These are phyloP conservation scores for Ormyrus thymus DNA, from an alignment of 2,888 invertebrate genomes.

Conservation along the genomic window DNA sequence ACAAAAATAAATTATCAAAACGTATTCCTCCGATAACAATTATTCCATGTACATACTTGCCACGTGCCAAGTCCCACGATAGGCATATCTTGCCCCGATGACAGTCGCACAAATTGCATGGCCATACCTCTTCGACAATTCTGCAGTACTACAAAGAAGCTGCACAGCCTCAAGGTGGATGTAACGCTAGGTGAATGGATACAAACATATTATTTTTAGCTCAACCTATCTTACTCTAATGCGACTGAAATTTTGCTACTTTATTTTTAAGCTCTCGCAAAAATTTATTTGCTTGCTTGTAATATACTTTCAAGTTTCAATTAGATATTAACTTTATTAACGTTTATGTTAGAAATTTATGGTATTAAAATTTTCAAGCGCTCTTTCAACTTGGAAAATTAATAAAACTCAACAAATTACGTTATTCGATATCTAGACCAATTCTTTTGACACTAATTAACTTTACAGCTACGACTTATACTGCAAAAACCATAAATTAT, in stretches of 20 bases:
- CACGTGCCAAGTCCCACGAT: conserved; percentile 82
- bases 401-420: neutral
- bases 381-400: conserved; percentile 6
- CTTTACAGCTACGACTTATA: neutral
- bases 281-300: conserved; percentile 27
- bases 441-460: neutral
- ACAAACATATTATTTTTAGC: conserved; percentile 56
- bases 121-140: conserved; percentile 47
- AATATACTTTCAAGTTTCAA: too few species aligned
- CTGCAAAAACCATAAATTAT: neutral
- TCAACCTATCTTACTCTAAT: conserved; percentile 49
- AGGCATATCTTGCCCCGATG: conserved; percentile 80
- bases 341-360: neutral
- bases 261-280: conserved; percentile 54
- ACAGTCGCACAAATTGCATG: conserved; percentile 66
- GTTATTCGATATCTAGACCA: conserved; percentile 6
- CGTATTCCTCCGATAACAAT: neutral
- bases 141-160: conserved; percentile 35
- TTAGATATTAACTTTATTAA: conserved; percentile 1
- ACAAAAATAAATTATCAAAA: neutral
- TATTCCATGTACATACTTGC: conserved; percentile 46
- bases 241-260: conserved; percentile 21
- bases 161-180: conserved; percentile 47
- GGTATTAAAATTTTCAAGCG: neutral
- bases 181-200: conserved; percentile 43